Evolutionary conservation across 2,113 vertebrate genomes (phyloP).

Genomic region (Prunella himalayana): DNA sequence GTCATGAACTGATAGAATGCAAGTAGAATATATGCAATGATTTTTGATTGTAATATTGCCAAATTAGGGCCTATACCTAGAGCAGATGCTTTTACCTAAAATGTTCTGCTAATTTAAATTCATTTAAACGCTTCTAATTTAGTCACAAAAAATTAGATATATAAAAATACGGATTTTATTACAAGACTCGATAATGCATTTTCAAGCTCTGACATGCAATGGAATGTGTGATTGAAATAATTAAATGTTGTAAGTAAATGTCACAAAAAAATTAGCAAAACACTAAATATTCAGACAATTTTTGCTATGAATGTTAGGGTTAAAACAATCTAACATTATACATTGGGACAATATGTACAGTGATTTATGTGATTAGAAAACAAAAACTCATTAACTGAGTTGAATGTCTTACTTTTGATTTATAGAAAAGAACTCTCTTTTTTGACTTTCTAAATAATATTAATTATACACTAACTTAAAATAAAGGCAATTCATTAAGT

Average conservation of each 20-base stretch:
- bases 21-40: not conserved
- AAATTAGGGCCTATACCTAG: not conserved
- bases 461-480: conserved; percentile 39
- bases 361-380: conserved; percentile 39
- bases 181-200: conserved; percentile 5
- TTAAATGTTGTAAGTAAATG: not conserved
- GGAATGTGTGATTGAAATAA: conserved; percentile 8
- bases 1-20: not conserved
- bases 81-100: not conserved
- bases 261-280: conserved; percentile 15
- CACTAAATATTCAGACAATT: not conserved
- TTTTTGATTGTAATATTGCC: not conserved
- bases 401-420: conserved; percentile 35
- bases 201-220: conserved; percentile 24
- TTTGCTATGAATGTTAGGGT: not conserved
- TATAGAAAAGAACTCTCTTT: not conserved
- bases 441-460: conserved; percentile 5
- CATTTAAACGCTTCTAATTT: conserved; percentile 40
- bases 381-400: not conserved
- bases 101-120: not conserved
- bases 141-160: not conserved
- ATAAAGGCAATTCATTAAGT: conserved; percentile 59
- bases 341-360: not conserved
- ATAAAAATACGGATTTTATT: not conserved
- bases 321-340: not conserved